Base-by-base conservation (phyloP, 30 jellyfish, hydroid and myxozoan genomes). In the Rhopilema esculentum region DNA sequence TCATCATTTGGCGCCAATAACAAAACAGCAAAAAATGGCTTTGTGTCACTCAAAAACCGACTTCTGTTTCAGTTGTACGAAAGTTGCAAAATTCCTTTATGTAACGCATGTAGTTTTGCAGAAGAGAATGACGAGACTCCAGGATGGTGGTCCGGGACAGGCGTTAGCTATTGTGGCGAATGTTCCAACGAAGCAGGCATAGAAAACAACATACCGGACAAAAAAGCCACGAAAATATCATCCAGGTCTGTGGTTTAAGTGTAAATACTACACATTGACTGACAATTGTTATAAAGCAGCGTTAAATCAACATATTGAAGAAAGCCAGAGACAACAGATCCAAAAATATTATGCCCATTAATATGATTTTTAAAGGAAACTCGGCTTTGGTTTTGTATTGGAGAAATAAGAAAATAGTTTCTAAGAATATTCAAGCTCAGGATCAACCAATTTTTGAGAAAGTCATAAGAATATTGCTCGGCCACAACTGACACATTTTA, bases 1-100 rank as follows among this genome's bases (percentile, higher is more conserved):
- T 27, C 80, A 29, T 16, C 16, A 20, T 20, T 32, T 69, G 80
- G 80, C 80, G 80, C 80, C 80, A 69, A 26, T 16, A 68, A 21
- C 26, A 21, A 68, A 68, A 24, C 29, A 53, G 79, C 16, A 68
- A 26, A 68, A 21, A 68, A 68, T n/a, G 50, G 50, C 40, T 16
- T 68, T 53, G 29, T 68, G 49, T 28, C 25, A 63, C 73, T 20
- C 21, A 63, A 63, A n/a, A n/a, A n/a, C n/a, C n/a, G n/a, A n/a
- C n/a, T n/a, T n/a, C n/a, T n/a, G n/a, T n/a, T n/a, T n/a, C 25
- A 74, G 29, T 17, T 74, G 19, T 74, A 74, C 30, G 40, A 27
- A 8, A 20, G 16, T 19, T 74, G 73, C 28, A 32, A 32, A 25
- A 16, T 50, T 74, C 73, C 85, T 18, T 19, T 70, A 26, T 74